Percentiles rank a stretch among this genome's conserved stretches.
Conservation (phyloP, 2,113 vertebrate genomes). For the Enhydra lutris region DNA sequence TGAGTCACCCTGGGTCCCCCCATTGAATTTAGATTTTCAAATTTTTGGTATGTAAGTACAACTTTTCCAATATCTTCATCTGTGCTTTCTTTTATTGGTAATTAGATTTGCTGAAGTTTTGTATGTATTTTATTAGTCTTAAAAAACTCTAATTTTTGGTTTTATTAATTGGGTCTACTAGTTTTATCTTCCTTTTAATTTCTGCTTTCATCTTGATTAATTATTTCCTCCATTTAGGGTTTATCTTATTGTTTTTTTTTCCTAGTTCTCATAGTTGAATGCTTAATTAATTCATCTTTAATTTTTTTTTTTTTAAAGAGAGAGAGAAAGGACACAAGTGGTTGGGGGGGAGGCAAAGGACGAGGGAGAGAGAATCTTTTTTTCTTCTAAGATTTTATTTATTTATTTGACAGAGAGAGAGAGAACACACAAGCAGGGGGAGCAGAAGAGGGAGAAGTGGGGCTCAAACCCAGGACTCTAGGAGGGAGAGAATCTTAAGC, state of each 20-base stretch:
- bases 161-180: not conserved
- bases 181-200: not conserved
- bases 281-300: slow-evolving; percentile 3
- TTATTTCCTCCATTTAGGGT: not conserved
- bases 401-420: not conserved
- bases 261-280: not conserved
- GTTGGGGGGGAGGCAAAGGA: not conserved
- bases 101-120: not conserved
- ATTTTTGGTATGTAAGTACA: not conserved
- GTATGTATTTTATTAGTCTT: not conserved
- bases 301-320: not conserved
- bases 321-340: not conserved
- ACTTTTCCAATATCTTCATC: not conserved
- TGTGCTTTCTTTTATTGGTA: not conserved
- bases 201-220: not conserved
- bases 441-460: not conserved
- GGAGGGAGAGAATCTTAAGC: not conserved
- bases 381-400: not conserved
- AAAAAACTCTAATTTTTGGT: not conserved
- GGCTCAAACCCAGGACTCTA: too few species aligned
- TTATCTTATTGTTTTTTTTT: not conserved
- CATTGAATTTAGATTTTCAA: not conserved
- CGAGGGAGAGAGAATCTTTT: too few species aligned
- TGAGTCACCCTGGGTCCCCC: too few species aligned
- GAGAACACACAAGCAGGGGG: too few species aligned